Conservation (phyloP, 2,113 vertebrate species). For the Colius striatus region DNA sequence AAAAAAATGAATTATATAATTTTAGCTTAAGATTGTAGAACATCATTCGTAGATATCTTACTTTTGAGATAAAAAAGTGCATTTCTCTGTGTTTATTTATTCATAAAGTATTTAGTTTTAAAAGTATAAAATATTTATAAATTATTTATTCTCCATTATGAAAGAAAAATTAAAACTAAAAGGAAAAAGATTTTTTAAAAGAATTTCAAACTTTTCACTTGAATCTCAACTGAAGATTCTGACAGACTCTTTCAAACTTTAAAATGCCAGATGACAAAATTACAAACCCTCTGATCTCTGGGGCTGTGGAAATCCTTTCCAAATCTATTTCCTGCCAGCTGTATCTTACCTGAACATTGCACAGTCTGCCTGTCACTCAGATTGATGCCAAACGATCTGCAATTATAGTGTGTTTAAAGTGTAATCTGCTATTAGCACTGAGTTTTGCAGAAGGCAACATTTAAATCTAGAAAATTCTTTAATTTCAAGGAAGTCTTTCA, state of each 20-base stretch:
- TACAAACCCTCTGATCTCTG: not conserved
- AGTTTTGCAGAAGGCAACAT: not conserved
- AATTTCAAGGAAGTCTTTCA: not conserved
- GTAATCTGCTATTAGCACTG: not conserved
- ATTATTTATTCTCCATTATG: rapidly evolving
- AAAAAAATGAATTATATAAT: not conserved
- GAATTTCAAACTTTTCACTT: not conserved
- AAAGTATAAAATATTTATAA: not conserved
- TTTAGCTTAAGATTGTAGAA: not conserved
- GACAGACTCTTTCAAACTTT: not conserved
- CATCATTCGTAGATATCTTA: not conserved
- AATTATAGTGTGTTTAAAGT: not conserved
- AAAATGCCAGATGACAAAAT: not conserved
- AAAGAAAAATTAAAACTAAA: rapidly evolving
- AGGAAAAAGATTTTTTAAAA: not conserved
- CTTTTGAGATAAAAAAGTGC: not conserved
- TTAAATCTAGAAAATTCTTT: not conserved
- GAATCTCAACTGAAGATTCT: not conserved
- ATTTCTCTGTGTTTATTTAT: not conserved
- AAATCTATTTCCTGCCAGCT: not conserved
- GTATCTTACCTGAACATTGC: not conserved
- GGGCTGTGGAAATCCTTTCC: not conserved
- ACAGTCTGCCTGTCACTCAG: not conserved
- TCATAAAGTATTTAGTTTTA: not conserved
- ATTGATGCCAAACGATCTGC: not conserved